Evolutionary conservation across 1,140 invertebrate species (phyloP).

Genomic region (Arctopsyche grandis): DNA sequence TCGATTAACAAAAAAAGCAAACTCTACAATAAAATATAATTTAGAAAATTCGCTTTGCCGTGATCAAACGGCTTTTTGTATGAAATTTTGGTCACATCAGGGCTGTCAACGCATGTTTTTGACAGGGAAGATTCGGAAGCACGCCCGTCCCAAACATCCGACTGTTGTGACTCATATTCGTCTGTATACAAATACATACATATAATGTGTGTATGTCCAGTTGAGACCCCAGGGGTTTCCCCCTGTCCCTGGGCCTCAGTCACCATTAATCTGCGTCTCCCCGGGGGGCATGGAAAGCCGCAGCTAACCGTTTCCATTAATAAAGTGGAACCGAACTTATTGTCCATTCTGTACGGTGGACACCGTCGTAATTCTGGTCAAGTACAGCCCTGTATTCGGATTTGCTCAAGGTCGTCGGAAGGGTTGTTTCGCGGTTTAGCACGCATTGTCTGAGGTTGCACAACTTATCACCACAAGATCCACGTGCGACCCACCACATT

Average conservation of each 20-base stretch:
- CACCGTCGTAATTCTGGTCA: constrained; percentile 16
- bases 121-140: neutral
- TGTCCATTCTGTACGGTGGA: constrained; percentile 25
- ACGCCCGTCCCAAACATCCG: neutral
- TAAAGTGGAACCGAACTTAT: constrained; percentile 36
- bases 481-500: too few relatives aligned
- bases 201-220: too few relatives aligned
- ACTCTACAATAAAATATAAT: too few relatives aligned
- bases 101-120: neutral
- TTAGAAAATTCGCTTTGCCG: too few relatives aligned
- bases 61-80: too few relatives aligned
- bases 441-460: neutral
- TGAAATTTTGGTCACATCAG: neutral
- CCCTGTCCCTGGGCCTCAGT: neutral
- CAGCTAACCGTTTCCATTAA: constrained; percentile 41
- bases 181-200: too few relatives aligned
- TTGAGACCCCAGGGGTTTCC: neutral
- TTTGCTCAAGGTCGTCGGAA: neutral
- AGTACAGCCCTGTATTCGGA: neutral
- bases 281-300: constrained; percentile 19
- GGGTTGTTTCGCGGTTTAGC: constrained; percentile 1
- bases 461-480: too few relatives aligned
- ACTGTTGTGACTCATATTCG: neutral
- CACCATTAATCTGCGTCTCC: constrained; percentile 38
- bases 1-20: too few relatives aligned